Percentiles rank a stretch among this genome's conserved stretches.
Evolutionary conservation across 2,888 invertebrate genomes (phyloP).

Genomic region (Doris montereyensis): DNA sequence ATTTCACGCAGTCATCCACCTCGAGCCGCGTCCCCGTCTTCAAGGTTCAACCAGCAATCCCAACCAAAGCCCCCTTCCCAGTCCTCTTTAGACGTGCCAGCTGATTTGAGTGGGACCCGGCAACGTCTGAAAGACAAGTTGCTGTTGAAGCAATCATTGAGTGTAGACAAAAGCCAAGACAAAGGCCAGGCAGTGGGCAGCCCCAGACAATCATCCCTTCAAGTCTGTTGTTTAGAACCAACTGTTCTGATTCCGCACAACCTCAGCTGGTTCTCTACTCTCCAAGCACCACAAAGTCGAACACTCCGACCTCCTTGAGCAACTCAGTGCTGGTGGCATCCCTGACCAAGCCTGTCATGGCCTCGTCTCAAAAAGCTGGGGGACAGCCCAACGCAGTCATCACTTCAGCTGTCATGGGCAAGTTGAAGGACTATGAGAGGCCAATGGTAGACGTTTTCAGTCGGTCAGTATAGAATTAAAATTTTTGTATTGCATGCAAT

Average conservation of each 20-base stretch:
- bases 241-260: neutral
- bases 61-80: constrained; percentile 43
- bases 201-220: constrained; percentile 1
- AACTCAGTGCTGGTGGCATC: constrained; percentile 40
- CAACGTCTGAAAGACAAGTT: constrained; percentile 65
- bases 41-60: neutral
- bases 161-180: constrained; percentile 54
- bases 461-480: no score
- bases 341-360: constrained; percentile 32
- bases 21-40: neutral
- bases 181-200: constrained; percentile 4
- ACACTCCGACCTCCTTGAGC: neutral
- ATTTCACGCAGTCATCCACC: neutral
- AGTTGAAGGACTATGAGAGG: neutral
- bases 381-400: constrained; percentile 40
- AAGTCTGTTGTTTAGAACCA: constrained; percentile 16
- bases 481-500: no score
- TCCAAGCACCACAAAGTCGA: neutral
- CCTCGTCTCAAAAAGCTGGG: constrained; percentile 35
- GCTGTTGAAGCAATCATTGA: constrained; percentile 69
- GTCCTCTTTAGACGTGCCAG: constrained; percentile 42
- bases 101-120: constrained; percentile 41
- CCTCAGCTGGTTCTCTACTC: constrained; percentile 8
- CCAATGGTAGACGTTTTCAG: no score
- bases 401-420: constrained; percentile 40